Base-by-base conservation (phyloP, 1,140 invertebrate genomes). In the Caenorhabditis tropicalis region DNA sequence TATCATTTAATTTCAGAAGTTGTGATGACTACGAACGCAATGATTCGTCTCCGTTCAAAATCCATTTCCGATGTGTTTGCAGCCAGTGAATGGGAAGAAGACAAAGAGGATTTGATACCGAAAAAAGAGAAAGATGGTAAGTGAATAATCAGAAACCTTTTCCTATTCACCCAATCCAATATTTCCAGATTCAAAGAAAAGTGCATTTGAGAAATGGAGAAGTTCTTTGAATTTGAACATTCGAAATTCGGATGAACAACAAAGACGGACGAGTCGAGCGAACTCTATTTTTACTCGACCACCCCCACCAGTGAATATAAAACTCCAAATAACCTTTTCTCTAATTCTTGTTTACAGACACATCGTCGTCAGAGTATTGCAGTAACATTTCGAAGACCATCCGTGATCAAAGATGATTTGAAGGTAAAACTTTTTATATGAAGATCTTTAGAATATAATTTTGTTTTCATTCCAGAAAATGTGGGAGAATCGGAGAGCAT, bases 41-140 rank as follows among this genome's bases (percentile, higher is more conserved):
- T 60, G 27, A 1, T 39, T 36, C 60, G 60, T 19, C 4, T 70
- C 9, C 29, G 60, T 9, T 70, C 60, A 70, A 70, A 70, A n/a
- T 70, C 60, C 31, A 36, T 70, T 70, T 70, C 60, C 7, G 19
- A 70, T 36, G 31, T 70, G 19, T 70, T 70, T 33, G 29, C 29
- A 5, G 5, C 19, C 4, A 70, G 9, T 15, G 60, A 36, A 70
- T 39, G 12, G 16, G 60, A 70, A 27, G 60, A 70, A 12, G 60
- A 70, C n/a, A 36, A 70, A 39, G 60, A 70, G 33, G 60, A 70
- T 70, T 39, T 70, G 60, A 36, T 70, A 7, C 60, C 60, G n/a
- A n/a, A n/a, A n/a, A 70, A 27, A 60, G 24, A 51, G 49, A 51
- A 51, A 51, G 16, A 51, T n/a, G 49, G 49, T 51, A n/a, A 51